A percentile compares a stretch with the other conserved stretches of the same genome.
phyloP scores from a whole-genome alignment of 1,140 invertebrate genomes.

The Uloborus diversus region DNA sequence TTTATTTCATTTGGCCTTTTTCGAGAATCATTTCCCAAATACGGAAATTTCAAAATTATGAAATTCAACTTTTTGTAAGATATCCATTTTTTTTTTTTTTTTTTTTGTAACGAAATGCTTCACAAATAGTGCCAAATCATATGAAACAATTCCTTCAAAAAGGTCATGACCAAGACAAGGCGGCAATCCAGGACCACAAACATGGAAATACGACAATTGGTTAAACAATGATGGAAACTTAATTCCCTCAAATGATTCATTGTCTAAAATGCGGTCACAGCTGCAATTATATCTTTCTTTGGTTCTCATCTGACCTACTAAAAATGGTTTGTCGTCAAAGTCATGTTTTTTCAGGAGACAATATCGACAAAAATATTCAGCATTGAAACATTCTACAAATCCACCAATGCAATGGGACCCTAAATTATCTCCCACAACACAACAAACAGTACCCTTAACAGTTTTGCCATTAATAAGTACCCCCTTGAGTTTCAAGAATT shows the following conservation, averaged over 20 bases:
- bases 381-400: slow-evolving; percentile 21
- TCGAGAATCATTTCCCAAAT: no score
- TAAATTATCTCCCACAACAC: no score
- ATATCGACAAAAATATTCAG: neutral
- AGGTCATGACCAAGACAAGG: slow-evolving; percentile 19
- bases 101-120: slow-evolving; percentile 21
- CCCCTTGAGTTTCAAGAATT: neutral
- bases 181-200: slow-evolving; percentile 13
- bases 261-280: neutral
- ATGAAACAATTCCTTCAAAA: slow-evolving; percentile 16
- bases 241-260: neutral
- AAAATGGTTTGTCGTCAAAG: neutral
- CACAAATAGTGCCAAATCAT: slow-evolving; percentile 21
- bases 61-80: no score
- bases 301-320: neutral
- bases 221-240: slow-evolving; percentile 13
- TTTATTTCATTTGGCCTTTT: no score
- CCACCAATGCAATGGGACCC: slow-evolving; percentile 19
- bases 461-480: slow-evolving; percentile 1
- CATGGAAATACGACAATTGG: slow-evolving; percentile 9
- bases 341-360: neutral
- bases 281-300: neutral
- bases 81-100: no score
- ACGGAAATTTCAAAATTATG: no score
- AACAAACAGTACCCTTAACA: slow-evolving; percentile 8